Conservation (phyloP, 2,888 invertebrate species). For the Phoronis australis region DNA sequence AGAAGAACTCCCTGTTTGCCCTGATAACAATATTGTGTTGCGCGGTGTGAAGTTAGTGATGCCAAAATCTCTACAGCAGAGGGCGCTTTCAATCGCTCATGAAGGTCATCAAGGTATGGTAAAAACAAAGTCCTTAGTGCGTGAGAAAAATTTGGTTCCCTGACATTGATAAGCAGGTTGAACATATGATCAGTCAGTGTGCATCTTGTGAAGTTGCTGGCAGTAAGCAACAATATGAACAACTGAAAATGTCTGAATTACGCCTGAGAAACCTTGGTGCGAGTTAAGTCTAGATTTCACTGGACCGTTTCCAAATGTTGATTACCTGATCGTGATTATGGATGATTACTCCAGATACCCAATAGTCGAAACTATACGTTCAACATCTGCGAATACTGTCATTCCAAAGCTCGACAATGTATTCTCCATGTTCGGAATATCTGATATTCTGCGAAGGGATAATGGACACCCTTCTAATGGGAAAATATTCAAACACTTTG, state of each 20-base stretch:
- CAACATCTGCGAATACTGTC: slow-evolving; percentile 1
- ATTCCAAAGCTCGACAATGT: slow-evolving; percentile 12
- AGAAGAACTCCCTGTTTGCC: slow-evolving; percentile 4
- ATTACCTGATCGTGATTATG: slow-evolving; percentile 9
- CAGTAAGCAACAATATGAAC: slow-evolving; percentile 16
- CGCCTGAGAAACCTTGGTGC: slow-evolving; percentile 13
- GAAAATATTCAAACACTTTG: not conserved
- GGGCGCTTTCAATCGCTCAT: slow-evolving; percentile 18
- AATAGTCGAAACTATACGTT: slow-evolving; percentile 8
- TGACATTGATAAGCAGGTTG: slow-evolving; percentile 11
- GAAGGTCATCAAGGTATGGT: slow-evolving; percentile 18
- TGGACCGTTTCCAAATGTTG: slow-evolving; percentile 7
- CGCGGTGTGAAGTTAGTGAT: slow-evolving; percentile 4
- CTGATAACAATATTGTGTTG: not conserved
- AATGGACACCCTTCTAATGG: slow-evolving; percentile 11
- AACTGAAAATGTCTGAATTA: no score
- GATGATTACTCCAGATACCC: slow-evolving; percentile 12
- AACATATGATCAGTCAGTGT: slow-evolving; percentile 8
- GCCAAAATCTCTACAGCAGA: slow-evolving; percentile 10
- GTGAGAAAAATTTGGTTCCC: slow-evolving; percentile 19
- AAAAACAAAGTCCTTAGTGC: slow-evolving; percentile 16
- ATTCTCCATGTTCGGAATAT: slow-evolving; percentile 7
- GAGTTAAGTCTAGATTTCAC: slow-evolving; percentile 15
- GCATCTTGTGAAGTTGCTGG: not conserved
- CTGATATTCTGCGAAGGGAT: slow-evolving; percentile 5